Evolutionary conservation across 1,140 invertebrate species (phyloP), one percentile per base, ranked within the genome.

Genomic region (Plectrocnemia conspersa): DNA sequence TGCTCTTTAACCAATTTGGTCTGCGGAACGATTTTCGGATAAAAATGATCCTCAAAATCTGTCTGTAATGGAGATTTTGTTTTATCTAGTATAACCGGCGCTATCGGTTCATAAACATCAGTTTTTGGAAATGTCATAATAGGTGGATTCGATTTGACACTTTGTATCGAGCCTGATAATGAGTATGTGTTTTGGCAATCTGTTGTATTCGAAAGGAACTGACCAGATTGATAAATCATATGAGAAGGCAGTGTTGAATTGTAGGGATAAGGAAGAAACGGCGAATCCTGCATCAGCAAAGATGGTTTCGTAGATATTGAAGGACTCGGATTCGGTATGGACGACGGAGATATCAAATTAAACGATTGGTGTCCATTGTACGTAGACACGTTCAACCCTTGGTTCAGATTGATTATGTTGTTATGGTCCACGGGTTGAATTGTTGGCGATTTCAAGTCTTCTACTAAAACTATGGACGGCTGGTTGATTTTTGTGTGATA

Each of bases 281-380:
- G 63, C 18, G 22, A 27, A 15, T 55, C 47, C 10, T 35, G 35
- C 11, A 19, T 50, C 16, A 64, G 41, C 15, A 69, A 67, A 1
- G 67, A 57, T 42, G 64, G 65, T 52, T 72, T 70, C 1, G 64
- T 67, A n/a, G 70, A 66, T 3, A 66, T 65, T 25, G 68, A 73
- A 6, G 71, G 72, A 55, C 64, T 74, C 7, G 72, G 70, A 44
- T 72, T 74, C 0, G 72, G 69, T 23, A 73, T 73, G 0, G 73
- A 74, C 3, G 71, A 72, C 6, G 72, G 72, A 2, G 72, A 72
- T 33, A 73, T 74, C 59, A 73, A 68, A 42, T 46, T 49, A 16
- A 38, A 24, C 18, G 45, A 25, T 23, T 15, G 29, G 7, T 48
- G 45, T 5, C 4, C n/a, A 16, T 45, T 45, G 18, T 18, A 45